phyloP scores from a whole-genome alignment of 2,113 vertebrate genomes.

The Paraplagusia blochii region DNA sequence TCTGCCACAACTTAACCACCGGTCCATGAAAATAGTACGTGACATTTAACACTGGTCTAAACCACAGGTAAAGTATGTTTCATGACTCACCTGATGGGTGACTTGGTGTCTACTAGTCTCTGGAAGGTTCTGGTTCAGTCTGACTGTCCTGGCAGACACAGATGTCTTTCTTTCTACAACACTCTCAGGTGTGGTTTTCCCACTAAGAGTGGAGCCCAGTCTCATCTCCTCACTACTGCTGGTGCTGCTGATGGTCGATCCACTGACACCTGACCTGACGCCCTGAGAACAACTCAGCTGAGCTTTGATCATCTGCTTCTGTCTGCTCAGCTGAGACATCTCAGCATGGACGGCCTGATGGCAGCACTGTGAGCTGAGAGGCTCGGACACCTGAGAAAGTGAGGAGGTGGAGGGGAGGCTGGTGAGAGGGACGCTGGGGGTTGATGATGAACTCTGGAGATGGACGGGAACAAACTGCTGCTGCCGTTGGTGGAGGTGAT shows the following conservation, averaged over 20 bases:
- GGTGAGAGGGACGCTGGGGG: conserved; percentile 55
- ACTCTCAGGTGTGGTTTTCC: conserved; percentile 32
- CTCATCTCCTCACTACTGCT: not conserved
- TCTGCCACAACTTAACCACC: too few relatives aligned
- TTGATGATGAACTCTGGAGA: conserved; percentile 41
- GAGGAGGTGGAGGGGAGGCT: conserved; percentile 49
- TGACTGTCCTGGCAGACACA: conserved; percentile 23
- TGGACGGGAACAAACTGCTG: conserved; percentile 7
- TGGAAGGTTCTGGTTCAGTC: conserved; percentile 8
- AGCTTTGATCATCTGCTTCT: conserved; percentile 81
- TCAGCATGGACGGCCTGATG: conserved; percentile 73
- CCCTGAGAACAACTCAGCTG: conserved; percentile 71
- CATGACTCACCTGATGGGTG: conserved; percentile 42
- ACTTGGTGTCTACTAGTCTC: conserved; percentile 11
- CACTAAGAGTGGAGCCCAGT: conserved; percentile 9
- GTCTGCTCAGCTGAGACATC: conserved; percentile 78
- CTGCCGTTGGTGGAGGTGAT: not conserved
- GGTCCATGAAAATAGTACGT: too few relatives aligned
- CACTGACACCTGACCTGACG: conserved; percentile 1
- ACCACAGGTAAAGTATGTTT: not conserved
- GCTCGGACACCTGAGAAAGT: conserved; percentile 28
- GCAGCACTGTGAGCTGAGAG: conserved; percentile 46
- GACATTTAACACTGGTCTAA: not conserved
- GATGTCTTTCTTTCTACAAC: conserved; percentile 17
- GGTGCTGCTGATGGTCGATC: not conserved